Percentiles rank a stretch among this genome's conserved stretches.
These are phyloP conservation scores for Limnephilus rhombicus DNA, from an alignment of 2,888 invertebrate species.

Conservation along the genomic window DNA sequence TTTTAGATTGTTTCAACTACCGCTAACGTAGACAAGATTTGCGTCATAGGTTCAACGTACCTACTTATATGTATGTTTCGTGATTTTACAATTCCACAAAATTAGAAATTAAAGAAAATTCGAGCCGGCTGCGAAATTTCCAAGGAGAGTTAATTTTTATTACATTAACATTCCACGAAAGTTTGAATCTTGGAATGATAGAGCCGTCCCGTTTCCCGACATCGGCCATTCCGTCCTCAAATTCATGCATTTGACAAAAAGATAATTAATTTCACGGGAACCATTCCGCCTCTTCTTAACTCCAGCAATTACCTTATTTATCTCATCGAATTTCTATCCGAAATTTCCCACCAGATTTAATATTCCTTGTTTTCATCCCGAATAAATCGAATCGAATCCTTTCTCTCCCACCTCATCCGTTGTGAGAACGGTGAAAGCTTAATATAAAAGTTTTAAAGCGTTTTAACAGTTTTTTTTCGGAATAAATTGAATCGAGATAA, in stretches of 20 bases:
- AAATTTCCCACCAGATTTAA: constrained; percentile 12
- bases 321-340: constrained; percentile 32
- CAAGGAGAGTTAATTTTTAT: background rate
- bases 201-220: background rate
- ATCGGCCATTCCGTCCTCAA: background rate
- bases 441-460: background rate
- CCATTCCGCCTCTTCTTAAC: constrained; percentile 26
- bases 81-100: background rate
- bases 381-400: background rate
- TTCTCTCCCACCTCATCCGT: background rate
- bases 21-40: background rate
- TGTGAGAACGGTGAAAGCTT: background rate
- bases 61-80: background rate
- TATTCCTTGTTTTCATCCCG: constrained; percentile 17
- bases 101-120: background rate
- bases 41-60: no score
- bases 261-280: constrained; percentile 8
- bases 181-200: constrained; percentile 2
- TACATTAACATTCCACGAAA: constrained; percentile 10
- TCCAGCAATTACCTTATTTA: constrained; percentile 28
- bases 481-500: background rate
- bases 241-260: constrained; percentile 31
- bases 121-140: background rate
- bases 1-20: background rate
- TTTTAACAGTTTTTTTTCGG: background rate